Percentiles rank a stretch among this genome's conserved stretches.
These are phyloP conservation scores for Pseudorasbora parva DNA, from an alignment of 2,113 vertebrate species.

Conservation along the genomic window DNA sequence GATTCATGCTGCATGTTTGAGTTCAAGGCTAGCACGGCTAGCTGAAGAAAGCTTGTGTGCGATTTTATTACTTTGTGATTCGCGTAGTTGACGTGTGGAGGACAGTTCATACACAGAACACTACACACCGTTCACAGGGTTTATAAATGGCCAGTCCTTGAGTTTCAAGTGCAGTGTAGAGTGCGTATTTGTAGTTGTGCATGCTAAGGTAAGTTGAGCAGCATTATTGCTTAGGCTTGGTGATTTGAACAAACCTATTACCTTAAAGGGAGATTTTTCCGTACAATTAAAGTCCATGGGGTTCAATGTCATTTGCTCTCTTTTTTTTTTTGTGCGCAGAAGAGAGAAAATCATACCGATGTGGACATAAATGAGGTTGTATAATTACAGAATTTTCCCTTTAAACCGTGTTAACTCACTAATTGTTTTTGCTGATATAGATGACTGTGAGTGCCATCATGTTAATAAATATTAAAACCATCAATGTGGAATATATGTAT, in stretches of 20 bases:
- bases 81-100: background rate
- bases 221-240: background rate
- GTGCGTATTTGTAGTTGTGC: background rate
- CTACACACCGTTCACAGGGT: background rate
- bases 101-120: background rate
- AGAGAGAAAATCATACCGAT: too few species aligned
- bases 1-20: slow-evolving; percentile 17
- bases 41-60: background rate
- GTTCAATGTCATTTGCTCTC: background rate
- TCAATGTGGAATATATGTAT: too few species aligned
- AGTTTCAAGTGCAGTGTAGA: slow-evolving; percentile 5
- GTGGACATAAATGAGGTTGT: too few species aligned
- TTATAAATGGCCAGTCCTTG: background rate
- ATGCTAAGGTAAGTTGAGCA: background rate
- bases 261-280: background rate
- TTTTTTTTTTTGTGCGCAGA: too few species aligned
- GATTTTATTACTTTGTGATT: background rate
- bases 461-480: background rate
- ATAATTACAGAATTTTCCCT: too few species aligned
- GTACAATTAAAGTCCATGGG: background rate
- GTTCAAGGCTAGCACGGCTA: background rate
- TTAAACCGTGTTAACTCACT: too few species aligned
- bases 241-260: background rate
- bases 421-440: too few species aligned
- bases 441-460: background rate